These are phyloP conservation scores for Alcis repandata DNA, from an alignment of 2,888 invertebrate species.

Conservation along the genomic window DNA sequence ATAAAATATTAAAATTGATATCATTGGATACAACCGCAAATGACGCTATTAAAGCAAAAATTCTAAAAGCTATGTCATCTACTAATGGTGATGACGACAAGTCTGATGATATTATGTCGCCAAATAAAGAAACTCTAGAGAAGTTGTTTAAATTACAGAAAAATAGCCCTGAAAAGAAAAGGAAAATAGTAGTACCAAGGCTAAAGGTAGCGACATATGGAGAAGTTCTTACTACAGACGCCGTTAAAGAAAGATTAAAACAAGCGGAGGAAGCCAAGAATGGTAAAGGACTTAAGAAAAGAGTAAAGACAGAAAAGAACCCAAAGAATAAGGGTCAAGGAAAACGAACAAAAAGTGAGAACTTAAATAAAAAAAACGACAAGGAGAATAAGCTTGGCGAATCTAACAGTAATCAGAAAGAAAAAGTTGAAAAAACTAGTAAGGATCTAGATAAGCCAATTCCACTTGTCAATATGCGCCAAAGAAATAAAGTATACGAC, in stretches of 20 bases:
- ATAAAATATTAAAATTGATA: constrained; percentile 16
- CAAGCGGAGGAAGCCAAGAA: constrained; percentile 10
- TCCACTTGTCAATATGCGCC: not conserved
- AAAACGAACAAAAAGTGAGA: constrained; percentile 7
- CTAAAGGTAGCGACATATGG: constrained; percentile 8
- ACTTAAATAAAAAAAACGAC: constrained; percentile 10
- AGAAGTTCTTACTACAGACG: constrained; percentile 10
- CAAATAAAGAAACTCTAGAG: constrained; percentile 13
- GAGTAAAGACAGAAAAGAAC: constrained; percentile 1
- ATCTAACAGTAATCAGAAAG: constrained; percentile 2
- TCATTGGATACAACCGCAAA: constrained; percentile 10
- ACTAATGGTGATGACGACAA: constrained; percentile 3
- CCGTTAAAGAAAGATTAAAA: constrained; percentile 12
- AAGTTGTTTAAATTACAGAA: constrained; percentile 9
- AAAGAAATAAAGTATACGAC: constrained; percentile 10
- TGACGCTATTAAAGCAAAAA: constrained; percentile 9
- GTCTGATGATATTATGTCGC: constrained; percentile 10
- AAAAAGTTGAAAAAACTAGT: constrained; percentile 1
- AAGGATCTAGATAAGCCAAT: too few species aligned
- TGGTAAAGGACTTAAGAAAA: constrained; percentile 7
- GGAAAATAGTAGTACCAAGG: constrained; percentile 8
- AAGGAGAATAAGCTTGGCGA: constrained; percentile 3
- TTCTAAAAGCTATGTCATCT: constrained; percentile 8
- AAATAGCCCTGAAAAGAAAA: constrained; percentile 5
- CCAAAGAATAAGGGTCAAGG: constrained; percentile 7